Conservation (phyloP, 2,113 vertebrate genomes). For the Tyto alba region DNA sequence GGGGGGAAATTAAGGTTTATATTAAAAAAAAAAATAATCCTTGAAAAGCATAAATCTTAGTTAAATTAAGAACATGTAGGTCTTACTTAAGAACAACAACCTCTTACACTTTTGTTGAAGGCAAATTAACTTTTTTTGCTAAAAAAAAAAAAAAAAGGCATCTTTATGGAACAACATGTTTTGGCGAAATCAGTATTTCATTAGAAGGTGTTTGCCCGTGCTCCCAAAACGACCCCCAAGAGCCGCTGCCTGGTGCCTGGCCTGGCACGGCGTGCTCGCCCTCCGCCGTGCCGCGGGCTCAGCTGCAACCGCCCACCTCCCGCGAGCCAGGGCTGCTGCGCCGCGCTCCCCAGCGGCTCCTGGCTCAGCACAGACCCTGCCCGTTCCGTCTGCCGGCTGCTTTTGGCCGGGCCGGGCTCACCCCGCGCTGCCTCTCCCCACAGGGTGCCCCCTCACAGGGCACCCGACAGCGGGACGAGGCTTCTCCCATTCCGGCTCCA, state of each 20-base stretch:
- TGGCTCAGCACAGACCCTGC: background rate
- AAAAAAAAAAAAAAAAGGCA: background rate
- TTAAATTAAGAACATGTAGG: background rate
- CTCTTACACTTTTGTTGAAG: background rate
- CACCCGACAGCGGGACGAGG: accelerated
- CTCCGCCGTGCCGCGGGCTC: background rate
- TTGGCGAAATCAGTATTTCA: background rate
- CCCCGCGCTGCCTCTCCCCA: too few relatives aligned
- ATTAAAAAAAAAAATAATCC: background rate
- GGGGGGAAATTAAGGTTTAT: background rate
- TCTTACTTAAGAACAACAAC: background rate
- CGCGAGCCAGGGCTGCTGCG: background rate
- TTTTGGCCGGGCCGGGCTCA: too few relatives aligned
- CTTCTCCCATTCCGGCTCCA: background rate
- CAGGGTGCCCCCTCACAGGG: too few relatives aligned
- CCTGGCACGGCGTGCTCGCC: background rate
- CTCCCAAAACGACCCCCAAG: background rate
- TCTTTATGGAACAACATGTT: background rate
- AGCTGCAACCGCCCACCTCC: background rate
- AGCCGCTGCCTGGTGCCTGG: background rate
- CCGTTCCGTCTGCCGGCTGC: background rate
- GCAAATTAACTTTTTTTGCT: background rate
- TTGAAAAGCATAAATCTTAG: background rate
- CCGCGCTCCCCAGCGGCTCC: background rate
- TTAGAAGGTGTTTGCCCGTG: background rate